Conservation (phyloP, 1,140 invertebrate genomes). For the Caerostris extrusa region DNA sequence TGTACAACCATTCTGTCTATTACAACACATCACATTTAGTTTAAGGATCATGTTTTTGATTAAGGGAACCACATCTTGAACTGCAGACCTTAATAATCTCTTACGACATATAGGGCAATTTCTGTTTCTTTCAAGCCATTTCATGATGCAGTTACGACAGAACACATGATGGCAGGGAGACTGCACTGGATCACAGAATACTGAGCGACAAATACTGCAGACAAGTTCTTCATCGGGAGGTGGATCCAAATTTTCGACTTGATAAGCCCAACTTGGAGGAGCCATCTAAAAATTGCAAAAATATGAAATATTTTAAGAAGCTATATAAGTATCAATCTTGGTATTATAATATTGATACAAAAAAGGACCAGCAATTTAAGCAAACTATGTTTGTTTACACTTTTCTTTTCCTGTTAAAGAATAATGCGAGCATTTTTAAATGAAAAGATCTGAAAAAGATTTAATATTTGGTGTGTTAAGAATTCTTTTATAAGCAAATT, state of each 20-base stretch:
- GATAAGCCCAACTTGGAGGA: slow-evolving; percentile 67
- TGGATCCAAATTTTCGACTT: slow-evolving; percentile 64
- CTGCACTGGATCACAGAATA: slow-evolving; percentile 74
- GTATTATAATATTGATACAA: too few relatives aligned
- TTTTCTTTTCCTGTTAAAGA: too few relatives aligned
- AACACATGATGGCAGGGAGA: slow-evolving; percentile 75
- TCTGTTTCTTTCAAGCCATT: slow-evolving; percentile 46
- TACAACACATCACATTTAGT: slow-evolving; percentile 50
- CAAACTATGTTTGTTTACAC: too few relatives aligned
- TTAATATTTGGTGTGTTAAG: too few relatives aligned
- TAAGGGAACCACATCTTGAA: slow-evolving; percentile 57
- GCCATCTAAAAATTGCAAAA: slow-evolving; percentile 78
- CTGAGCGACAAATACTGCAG: slow-evolving; percentile 69
- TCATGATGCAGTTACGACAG: slow-evolving; percentile 64
- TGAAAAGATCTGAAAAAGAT: too few relatives aligned
- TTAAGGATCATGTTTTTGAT: slow-evolving; percentile 72
- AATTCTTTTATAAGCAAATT: too few relatives aligned
- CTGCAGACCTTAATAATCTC: neutral
- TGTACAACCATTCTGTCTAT: slow-evolving; percentile 45
- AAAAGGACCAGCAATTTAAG: too few relatives aligned
- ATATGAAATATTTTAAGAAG: too few relatives aligned
- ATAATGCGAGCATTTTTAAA: too few relatives aligned
- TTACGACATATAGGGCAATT: slow-evolving; percentile 75
- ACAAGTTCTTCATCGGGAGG: slow-evolving; percentile 75
- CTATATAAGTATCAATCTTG: too few relatives aligned